Evolutionary conservation across 2,113 vertebrate genomes (phyloP).

Genomic region (Lagopus muta): DNA sequence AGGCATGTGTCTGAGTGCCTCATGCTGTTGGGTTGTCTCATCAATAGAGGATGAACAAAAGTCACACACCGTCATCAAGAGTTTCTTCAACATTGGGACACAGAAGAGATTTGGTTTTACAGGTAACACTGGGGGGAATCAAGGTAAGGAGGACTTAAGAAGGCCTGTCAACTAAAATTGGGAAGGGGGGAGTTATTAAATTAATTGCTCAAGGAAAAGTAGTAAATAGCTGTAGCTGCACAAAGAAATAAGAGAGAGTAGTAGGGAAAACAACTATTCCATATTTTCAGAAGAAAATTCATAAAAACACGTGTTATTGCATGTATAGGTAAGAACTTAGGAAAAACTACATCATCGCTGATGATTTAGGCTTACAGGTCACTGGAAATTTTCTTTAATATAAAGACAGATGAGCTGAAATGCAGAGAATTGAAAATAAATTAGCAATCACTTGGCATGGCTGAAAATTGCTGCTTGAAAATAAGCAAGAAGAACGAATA

Average conservation of each 20-base stretch:
- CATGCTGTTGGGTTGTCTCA: conserved; percentile 62
- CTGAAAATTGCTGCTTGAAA: neutral
- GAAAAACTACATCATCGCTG: neutral
- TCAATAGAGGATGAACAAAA: conserved; percentile 71
- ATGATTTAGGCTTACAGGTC: neutral
- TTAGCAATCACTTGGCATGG: neutral
- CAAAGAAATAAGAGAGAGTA: neutral
- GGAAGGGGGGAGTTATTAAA: neutral
- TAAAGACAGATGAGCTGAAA: conserved; percentile 3
- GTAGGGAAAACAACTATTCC: neutral
- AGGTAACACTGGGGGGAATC: conserved; percentile 64
- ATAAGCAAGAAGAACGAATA: neutral
- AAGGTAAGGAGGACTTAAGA: conserved; percentile 61
- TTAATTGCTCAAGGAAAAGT: neutral
- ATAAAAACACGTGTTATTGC: neutral
- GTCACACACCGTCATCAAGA: conserved; percentile 59
- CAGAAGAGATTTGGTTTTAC: conserved; percentile 60
- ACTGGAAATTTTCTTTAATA: neutral
- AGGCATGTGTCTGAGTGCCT: conserved; percentile 67
- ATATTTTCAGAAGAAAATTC: neutral
- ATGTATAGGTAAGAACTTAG: neutral
- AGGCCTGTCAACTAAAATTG: neutral
- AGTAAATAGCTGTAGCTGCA: neutral
- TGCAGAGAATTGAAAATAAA: neutral
- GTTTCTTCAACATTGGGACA: conserved; percentile 44